Evolutionary conservation across 2,797 vertebrate genomes (phyloP), one percentile per base, ranked within the genome.

Genomic region (Tachyglossus aculeatus): DNA sequence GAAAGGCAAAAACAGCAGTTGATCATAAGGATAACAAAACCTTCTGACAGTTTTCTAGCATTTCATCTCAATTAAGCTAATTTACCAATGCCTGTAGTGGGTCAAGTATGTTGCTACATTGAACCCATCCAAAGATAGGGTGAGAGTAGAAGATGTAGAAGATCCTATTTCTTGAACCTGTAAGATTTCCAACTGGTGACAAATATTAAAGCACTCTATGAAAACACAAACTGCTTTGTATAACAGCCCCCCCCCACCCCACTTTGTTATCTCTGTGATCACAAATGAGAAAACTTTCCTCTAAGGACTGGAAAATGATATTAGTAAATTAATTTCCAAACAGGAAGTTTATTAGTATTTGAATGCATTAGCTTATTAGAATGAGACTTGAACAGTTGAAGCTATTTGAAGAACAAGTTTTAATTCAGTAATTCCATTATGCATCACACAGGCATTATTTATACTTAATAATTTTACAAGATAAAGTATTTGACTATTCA

Each of bases 1-100:
- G 69, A 77, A 89, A 88, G 50, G 82, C 41, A 66, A 79, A 81
- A 70, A 48, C 33, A 71, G n/a, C 22, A 67, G 21, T 31, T 31
- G 39, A 62, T 63, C 32, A 62, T 53, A 41, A 52, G 7, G 45
- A 43, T 31, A 63, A 39, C 7, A 52, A 39, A 67, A 43, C 25
- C n/a, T 36, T 33, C 22, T 19, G 7, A 6, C 61, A 50, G n/a
- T 22, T 61, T 41, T 31, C 31, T 33, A 19, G 29, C 38, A 33
- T 19, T 60, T 60, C 27, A 47, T 43, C 34, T 24, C 3, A 21
- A n/a, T n/a, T n/a, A n/a, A n/a, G n/a, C n/a, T n/a, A n/a, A n/a
- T n/a, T n/a, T n/a, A n/a, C n/a, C n/a, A n/a, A 5, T 18, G 32
- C 44, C 64, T 3, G 7, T 5, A 15, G 33, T 33, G 43, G 43